Percentiles rank a stretch among this genome's conserved stretches.
phyloP scores from a whole-genome alignment of 2,888 invertebrate species.

The Clunio marinus region DNA sequence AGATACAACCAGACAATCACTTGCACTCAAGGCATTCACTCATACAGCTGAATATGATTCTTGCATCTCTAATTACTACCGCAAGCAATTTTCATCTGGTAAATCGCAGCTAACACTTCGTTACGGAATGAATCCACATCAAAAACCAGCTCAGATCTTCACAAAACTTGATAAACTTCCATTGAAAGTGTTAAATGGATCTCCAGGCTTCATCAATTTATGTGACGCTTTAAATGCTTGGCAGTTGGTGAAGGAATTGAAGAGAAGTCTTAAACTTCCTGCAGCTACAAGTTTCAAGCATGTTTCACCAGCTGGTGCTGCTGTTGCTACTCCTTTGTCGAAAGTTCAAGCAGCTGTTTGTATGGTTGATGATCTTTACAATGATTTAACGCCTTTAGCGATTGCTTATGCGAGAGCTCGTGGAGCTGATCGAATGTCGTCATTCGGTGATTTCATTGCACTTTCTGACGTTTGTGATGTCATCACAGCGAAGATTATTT shows the following conservation, averaged over 20 bases:
- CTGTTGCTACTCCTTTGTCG: slow-evolving; percentile 77
- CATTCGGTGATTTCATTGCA: slow-evolving; percentile 97
- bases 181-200: slow-evolving; percentile 82
- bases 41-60: slow-evolving; percentile 93
- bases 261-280: slow-evolving; percentile 70
- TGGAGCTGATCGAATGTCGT: slow-evolving; percentile 98
- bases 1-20: slow-evolving; percentile 67
- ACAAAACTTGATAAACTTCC: slow-evolving; percentile 76
- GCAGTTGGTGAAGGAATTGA: slow-evolving; percentile 90
- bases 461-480: slow-evolving; percentile 88
- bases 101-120: slow-evolving; percentile 77
- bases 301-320: slow-evolving; percentile 96
- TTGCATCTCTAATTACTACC: slow-evolving; percentile 92
- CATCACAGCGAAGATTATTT: slow-evolving; percentile 86
- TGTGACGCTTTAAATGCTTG: slow-evolving; percentile 97
- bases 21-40: slow-evolving; percentile 91
- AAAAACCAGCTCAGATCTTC: slow-evolving; percentile 90
- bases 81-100: slow-evolving; percentile 77
- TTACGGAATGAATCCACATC: slow-evolving; percentile 98
- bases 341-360: slow-evolving; percentile 79
- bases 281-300: slow-evolving; percentile 98
- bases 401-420: slow-evolving; percentile 92
- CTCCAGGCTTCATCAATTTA: slow-evolving; percentile 95
- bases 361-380: slow-evolving; percentile 82
- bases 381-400: slow-evolving; percentile 73